phyloP scores from a whole-genome alignment of 2,113 vertebrate species.

The Dendrocopos noguchii region DNA sequence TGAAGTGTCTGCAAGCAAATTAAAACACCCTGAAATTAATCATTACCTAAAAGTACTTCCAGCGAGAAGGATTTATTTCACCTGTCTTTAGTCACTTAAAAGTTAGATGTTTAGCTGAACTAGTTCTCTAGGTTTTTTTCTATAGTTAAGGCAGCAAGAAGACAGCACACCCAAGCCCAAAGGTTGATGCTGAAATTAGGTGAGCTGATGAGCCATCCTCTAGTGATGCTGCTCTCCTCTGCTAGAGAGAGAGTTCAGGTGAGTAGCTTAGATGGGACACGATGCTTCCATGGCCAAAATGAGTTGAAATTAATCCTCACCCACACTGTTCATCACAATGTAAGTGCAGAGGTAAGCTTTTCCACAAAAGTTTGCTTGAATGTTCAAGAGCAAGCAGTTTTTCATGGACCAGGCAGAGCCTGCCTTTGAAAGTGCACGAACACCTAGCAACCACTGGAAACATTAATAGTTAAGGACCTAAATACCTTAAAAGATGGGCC shows the following conservation, averaged over 20 bases:
- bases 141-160: background rate
- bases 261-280: background rate
- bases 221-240: background rate
- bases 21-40: slow-evolving; percentile 56
- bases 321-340: background rate
- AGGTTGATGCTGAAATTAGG: background rate
- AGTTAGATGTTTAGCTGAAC: background rate
- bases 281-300: slow-evolving; percentile 7
- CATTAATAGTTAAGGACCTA: slow-evolving; percentile 55
- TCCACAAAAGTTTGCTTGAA: slow-evolving; percentile 5
- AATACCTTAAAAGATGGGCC: slow-evolving; percentile 50
- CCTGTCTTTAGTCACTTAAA: background rate
- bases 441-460: slow-evolving; percentile 36
- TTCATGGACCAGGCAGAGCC: background rate
- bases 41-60: background rate
- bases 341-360: slow-evolving; percentile 50
- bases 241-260: background rate
- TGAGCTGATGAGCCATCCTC: background rate
- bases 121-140: background rate
- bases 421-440: slow-evolving; percentile 4
- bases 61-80: slow-evolving; percentile 16
- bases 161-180: background rate
- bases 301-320: slow-evolving; percentile 38
- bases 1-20: slow-evolving; percentile 61
- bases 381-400: slow-evolving; percentile 45